Conservation (phyloP, 1,140 invertebrate genomes). For the Hycleus phaleratus region DNA sequence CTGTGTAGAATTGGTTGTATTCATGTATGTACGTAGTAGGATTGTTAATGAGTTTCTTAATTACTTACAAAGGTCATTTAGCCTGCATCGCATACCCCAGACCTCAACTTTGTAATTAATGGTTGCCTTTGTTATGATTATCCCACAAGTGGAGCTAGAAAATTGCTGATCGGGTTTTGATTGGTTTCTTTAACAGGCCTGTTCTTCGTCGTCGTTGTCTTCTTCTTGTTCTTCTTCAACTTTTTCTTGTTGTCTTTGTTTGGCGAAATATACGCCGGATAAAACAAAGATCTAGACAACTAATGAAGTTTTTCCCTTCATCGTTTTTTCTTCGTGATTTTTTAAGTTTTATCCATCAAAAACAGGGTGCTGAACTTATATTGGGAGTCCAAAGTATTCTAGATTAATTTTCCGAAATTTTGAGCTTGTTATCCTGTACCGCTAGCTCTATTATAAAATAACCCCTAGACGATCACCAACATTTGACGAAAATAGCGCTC, state of each 20-base stretch:
- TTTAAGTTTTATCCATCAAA: conserved; percentile 7
- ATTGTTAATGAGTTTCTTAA: conserved; percentile 36
- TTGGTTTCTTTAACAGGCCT: conserved; percentile 33
- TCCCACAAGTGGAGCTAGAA: conserved; percentile 34
- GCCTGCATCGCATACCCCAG: conserved; percentile 18
- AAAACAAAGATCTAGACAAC: conserved; percentile 25
- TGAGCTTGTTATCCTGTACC: too few species aligned
- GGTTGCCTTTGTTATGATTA: conserved; percentile 36
- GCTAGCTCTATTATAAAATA: too few species aligned
- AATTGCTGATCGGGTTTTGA: conserved; percentile 36
- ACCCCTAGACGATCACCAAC: too few species aligned
- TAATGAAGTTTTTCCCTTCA: conserved; percentile 34
- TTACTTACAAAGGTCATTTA: conserved; percentile 32
- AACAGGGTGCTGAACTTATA: too few species aligned
- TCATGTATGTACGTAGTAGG: conserved; percentile 11
- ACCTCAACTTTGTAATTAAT: conserved; percentile 34
- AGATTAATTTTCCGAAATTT: too few species aligned
- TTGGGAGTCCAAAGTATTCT: too few species aligned
- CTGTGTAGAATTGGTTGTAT: neutral
- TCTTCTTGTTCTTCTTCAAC: neutral
- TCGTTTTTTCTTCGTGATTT: conserved; percentile 32
- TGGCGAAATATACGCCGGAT: neutral
- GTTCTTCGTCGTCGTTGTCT: conserved; percentile 2
- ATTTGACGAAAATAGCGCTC: too few species aligned
- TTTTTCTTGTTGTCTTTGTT: neutral